Percentiles rank a stretch among this genome's conserved stretches.
Conservation (phyloP, 1,140 invertebrate species). For the Choristoneura fumiferana region DNA sequence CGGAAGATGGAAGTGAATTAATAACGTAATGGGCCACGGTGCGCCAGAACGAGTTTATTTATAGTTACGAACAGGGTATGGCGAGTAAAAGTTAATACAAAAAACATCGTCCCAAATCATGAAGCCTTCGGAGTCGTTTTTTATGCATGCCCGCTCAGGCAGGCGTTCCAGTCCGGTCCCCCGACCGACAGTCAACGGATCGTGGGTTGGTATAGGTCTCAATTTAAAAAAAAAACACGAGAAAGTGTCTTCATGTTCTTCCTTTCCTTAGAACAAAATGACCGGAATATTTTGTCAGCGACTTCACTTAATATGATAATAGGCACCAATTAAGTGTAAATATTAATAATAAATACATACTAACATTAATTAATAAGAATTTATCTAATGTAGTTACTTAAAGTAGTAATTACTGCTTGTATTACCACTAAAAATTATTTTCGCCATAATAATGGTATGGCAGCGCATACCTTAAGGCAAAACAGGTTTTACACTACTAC, state of each 20-base stretch:
- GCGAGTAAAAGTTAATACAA: constrained; percentile 46
- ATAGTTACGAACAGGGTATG: constrained; percentile 32
- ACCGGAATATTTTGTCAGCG: too few relatives aligned
- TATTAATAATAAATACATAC: too few relatives aligned
- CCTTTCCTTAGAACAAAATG: too few relatives aligned
- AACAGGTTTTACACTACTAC: constrained; percentile 68
- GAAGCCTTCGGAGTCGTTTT: constrained; percentile 45
- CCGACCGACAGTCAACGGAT: constrained; percentile 34
- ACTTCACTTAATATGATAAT: too few relatives aligned
- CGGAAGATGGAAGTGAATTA: constrained; percentile 17
- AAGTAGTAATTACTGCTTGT: too few relatives aligned
- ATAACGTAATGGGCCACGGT: constrained; percentile 33
- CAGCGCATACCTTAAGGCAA: constrained; percentile 61
- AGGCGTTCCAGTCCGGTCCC: constrained; percentile 33
- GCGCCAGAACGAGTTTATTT: constrained; percentile 51
- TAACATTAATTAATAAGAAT: too few relatives aligned
- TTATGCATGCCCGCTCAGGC: constrained; percentile 40
- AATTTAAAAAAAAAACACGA: constrained; percentile 23
- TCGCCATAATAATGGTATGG: constrained; percentile 24
- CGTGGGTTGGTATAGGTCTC: constrained; percentile 56
- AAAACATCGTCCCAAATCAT: constrained; percentile 56
- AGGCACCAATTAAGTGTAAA: too few relatives aligned
- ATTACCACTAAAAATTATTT: neutral
- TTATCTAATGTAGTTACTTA: too few relatives aligned
- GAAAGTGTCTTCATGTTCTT: neutral